Evolutionary conservation across 2,113 vertebrate species (phyloP).

Genomic region (Rousettus leschenaultii): DNA sequence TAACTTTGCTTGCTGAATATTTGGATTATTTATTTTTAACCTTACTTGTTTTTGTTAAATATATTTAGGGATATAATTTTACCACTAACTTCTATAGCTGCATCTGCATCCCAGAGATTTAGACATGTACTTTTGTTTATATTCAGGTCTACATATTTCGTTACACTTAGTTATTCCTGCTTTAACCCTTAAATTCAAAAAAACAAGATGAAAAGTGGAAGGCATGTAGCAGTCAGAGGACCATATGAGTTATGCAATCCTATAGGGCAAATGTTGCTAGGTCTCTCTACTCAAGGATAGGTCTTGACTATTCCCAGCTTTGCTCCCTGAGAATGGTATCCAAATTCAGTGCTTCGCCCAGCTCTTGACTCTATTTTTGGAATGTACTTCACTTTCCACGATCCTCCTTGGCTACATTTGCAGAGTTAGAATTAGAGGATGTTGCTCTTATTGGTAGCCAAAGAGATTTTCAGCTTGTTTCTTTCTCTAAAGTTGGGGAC

Average conservation of each 20-base stretch:
- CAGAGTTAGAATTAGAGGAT: neutral
- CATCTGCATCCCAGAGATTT: neutral
- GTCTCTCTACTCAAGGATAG: neutral
- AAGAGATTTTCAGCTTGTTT: neutral
- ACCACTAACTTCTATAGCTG: neutral
- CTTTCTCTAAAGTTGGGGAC: neutral
- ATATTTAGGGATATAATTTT: neutral
- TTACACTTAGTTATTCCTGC: neutral
- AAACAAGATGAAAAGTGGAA: neutral
- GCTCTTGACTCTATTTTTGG: neutral
- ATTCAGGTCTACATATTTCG: neutral
- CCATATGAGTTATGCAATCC: neutral
- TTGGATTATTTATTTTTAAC: neutral
- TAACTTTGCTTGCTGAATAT: neutral
- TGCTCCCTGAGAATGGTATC: neutral
- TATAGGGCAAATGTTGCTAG: neutral
- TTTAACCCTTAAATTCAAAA: neutral
- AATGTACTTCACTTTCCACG: neutral
- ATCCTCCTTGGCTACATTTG: neutral
- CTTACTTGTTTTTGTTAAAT: neutral
- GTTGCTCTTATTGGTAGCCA: neutral
- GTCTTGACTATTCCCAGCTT: neutral
- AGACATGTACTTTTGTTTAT: neutral
- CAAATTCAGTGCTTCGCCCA: neutral
- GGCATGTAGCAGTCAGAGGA: neutral